phyloP scores from a whole-genome alignment of 2,888 invertebrate species.

The Deroplatys truncata region DNA sequence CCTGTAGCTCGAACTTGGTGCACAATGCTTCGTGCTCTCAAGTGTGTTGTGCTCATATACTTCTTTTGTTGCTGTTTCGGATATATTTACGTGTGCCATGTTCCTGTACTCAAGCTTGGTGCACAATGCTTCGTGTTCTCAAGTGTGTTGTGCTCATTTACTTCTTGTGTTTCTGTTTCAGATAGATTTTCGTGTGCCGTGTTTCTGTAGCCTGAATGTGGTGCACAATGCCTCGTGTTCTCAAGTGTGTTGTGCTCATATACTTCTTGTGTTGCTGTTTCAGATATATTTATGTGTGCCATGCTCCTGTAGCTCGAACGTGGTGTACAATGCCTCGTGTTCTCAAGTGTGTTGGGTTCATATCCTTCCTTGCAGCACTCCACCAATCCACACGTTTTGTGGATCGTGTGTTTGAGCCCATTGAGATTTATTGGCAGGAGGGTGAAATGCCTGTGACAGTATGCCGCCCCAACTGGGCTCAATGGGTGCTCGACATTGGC shows the following conservation, averaged over 20 bases:
- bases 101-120: conserved; percentile 75
- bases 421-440: conserved; percentile 62
- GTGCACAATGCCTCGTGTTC: conserved; percentile 68
- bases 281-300: conserved; percentile 88
- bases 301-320: conserved; percentile 82
- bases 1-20: conserved; percentile 71
- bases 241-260: no score
- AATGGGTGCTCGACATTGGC: conserved; percentile 68
- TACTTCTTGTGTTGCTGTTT: neutral
- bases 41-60: no score
- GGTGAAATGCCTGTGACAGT: conserved; percentile 52
- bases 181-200: conserved; percentile 83
- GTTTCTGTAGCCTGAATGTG: conserved; percentile 65
- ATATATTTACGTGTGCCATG: conserved; percentile 93
- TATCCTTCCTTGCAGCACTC: conserved; percentile 71
- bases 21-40: conserved; percentile 63
- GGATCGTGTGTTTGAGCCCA: conserved; percentile 60
- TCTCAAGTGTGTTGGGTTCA: conserved; percentile 71
- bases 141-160: conserved; percentile 76
- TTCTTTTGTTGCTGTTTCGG: conserved; percentile 29
- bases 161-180: conserved; percentile 49
- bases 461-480: conserved; percentile 58
- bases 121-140: conserved; percentile 67
- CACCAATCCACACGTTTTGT: conserved; percentile 82
- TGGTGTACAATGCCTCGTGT: conserved; percentile 69